Base-by-base conservation (phyloP, 2,888 invertebrate genomes). In the Xestia sexstrigata region DNA sequence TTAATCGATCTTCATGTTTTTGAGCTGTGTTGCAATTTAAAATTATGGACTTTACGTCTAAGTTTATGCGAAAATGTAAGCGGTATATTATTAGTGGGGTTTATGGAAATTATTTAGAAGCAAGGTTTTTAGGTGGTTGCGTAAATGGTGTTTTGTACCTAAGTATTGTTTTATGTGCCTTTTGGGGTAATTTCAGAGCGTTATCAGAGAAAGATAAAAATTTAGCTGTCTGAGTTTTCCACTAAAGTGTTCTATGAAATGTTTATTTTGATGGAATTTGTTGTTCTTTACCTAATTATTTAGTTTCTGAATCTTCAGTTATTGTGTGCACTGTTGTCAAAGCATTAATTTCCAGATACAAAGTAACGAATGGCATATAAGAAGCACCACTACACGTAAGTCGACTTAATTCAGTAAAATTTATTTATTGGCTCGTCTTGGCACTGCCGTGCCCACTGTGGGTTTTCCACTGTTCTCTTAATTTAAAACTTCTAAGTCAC, bases 1-100 rank as follows among this genome's bases (percentile, higher is more conserved):
- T 93, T 94, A 95, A 95, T 95, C 93, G 92, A 94, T 94, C 93
- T 92, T 89, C 90, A 82, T 89, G 89, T 91, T 93, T 93, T 93
- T 91, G 89, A 91, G 87, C 79, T 74, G 82, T 89, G 87, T 90
- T 87, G 89, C 85, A 91, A 89, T 88, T 89, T 90, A 84, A 90
- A 89, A 89, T 91, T 88, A 89, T 86, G 65, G 79, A 79, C 62
- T 76, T 82, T 79, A 74, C 67, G 47, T 49, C 76, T 82, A 77
- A 85, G 74, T 78, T 68, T 71, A 69, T 55, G 74, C 72, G 76
- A 73, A 79, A 60, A 71, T 39, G 85, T 77, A 76, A 86, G 69
- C 39, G 68, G 62, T 74, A 62, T 78, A 62, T 66, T 87, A 70
- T 79, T 74, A 70, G 63, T 9, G 39, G 15, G 17, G 39, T 66